phyloP scores from a whole-genome alignment of 2,113 vertebrate genomes.

The Oenanthe melanoleuca region DNA sequence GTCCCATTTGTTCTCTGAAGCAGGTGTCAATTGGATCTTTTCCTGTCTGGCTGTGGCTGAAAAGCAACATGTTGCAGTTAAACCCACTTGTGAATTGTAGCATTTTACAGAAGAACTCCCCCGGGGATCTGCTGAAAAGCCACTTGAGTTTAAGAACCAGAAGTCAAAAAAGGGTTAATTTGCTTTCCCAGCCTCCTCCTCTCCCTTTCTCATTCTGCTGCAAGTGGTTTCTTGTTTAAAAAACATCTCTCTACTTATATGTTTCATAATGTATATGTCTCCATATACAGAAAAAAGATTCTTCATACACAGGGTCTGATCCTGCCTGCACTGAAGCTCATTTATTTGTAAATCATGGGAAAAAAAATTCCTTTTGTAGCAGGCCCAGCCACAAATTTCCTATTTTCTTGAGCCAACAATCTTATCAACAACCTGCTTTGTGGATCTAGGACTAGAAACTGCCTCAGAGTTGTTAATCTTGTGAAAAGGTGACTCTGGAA shows the following conservation, averaged over 20 bases:
- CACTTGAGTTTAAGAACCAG: slow-evolving; percentile 7
- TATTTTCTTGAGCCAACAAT: slow-evolving; percentile 48
- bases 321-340: not conserved
- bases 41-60: slow-evolving; percentile 29
- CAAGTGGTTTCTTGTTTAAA: slow-evolving; percentile 33
- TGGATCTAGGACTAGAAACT: not conserved
- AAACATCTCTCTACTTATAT: not conserved
- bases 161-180: slow-evolving; percentile 42
- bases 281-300: slow-evolving; percentile 31
- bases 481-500: not conserved
- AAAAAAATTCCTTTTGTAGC: slow-evolving; percentile 36
- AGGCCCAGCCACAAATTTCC: slow-evolving; percentile 4
- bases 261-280: not conserved
- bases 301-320: not conserved
- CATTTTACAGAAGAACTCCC: slow-evolving; percentile 19
- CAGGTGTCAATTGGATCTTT: slow-evolving; percentile 70
- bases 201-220: not conserved
- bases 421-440: slow-evolving; percentile 45
- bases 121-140: not conserved
- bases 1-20: slow-evolving; percentile 72
- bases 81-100: slow-evolving; percentile 60
- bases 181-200: not conserved
- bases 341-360: slow-evolving; percentile 46
- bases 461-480: not conserved
- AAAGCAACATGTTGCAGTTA: slow-evolving; percentile 44